Base-by-base conservation (phyloP, 37 sponge, comb jelly and placozoan species). In the Ianthella basta region DNA sequence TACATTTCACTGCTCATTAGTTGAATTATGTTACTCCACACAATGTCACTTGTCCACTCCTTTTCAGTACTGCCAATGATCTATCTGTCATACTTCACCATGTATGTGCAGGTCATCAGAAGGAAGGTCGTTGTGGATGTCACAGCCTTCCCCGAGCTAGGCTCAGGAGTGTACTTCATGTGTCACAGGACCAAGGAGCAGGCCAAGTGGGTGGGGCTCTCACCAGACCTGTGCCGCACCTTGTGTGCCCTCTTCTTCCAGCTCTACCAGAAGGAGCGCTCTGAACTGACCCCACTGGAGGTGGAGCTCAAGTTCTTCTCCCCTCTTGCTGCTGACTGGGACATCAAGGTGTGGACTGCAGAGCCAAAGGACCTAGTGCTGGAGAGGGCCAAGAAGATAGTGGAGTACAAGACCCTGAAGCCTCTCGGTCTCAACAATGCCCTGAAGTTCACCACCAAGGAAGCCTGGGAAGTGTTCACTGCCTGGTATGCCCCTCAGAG, bases 241-340 rank as follows among this genome's bases (percentile, higher is more conserved):
- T 57, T 67, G 37, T 84, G 34, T 83, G 54, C 0, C 12, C 33
- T 33, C 68, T 63, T 57, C n/a, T 61, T 14, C 29, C 53, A 29
- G 33, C 80, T 66, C 66, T 56, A 80, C 87, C 72, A 56, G 19
- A 60, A 27, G 33, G 57, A 50, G 53, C 56, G 54, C 8, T 21
- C 21, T 10, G 69, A 57, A 12, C 55, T 41, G 38, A 86, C 8
- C n/a, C 53, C 59, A 85, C 20, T 75, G 2, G 78, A 50, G 40
- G 78, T 75, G 78, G 78, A 81, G 34, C 39, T 60, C 36, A 60
- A 81, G 82, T 34, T 55, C 63, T 59, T 57, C 34, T 81, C 63
- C 37, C 82, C 82, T 14, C 27, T 23, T 12, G 60, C 82, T 10
- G 60, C 33, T 14, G 20, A 60, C 2, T 61, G 60, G 82, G 29